Percentiles rank a stretch among this genome's conserved stretches.
These are phyloP conservation scores for Formica exsecta DNA, from an alignment of 1,140 invertebrate genomes.

Conservation along the genomic window DNA sequence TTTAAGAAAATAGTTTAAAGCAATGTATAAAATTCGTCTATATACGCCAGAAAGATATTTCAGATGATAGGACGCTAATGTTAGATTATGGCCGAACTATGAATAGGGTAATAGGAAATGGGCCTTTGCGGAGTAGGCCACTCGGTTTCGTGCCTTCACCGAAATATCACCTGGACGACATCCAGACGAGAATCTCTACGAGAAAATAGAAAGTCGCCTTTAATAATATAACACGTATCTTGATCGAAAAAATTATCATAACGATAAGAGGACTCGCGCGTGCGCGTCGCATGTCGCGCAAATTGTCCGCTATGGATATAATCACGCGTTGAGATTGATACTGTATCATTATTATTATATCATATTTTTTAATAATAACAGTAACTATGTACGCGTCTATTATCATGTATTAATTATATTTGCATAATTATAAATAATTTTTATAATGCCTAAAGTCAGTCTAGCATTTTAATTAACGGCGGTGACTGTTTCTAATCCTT, in stretches of 20 bases:
- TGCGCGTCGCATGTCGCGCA: no score
- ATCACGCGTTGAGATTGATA: no score
- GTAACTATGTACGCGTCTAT: neutral
- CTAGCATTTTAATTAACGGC: neutral
- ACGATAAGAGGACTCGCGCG: neutral
- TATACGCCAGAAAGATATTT: neutral
- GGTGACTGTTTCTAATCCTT: neutral
- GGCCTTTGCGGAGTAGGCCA: slow-evolving; percentile 72
- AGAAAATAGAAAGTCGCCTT: slow-evolving; percentile 50
- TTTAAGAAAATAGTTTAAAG: neutral
- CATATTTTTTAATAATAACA: neutral
- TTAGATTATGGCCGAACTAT: slow-evolving; percentile 69
- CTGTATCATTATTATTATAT: neutral
- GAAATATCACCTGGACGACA: slow-evolving; percentile 73
- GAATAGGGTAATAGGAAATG: slow-evolving; percentile 79
- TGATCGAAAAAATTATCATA: neutral
- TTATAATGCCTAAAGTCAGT: neutral
- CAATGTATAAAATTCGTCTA: neutral
- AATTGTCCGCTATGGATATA: no score
- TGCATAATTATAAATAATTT: slow-evolving; percentile 17
- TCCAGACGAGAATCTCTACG: slow-evolving; percentile 42
- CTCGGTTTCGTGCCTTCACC: slow-evolving; percentile 70
- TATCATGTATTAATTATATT: neutral
- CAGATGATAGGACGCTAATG: slow-evolving; percentile 61
- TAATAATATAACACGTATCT: neutral